Evolutionary conservation across 2,113 vertebrate genomes (phyloP), one percentile per base, ranked within the genome.

Genomic region (Tichodroma muraria): DNA sequence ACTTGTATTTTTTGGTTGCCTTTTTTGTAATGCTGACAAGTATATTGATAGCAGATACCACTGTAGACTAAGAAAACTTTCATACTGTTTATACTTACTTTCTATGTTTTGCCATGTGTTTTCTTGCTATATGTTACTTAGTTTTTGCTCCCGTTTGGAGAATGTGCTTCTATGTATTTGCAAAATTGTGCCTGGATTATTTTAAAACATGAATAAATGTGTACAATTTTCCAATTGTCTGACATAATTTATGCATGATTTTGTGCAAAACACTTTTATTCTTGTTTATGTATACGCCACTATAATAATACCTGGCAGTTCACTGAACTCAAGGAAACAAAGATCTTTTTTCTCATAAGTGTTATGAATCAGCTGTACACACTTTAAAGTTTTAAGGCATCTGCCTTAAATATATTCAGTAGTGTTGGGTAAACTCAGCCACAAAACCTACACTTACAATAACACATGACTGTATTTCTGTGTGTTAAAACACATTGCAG

Each of bases 181-280:
- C 73, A 96, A 96, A 97, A 92, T 93, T 95, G 94, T 96, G 90
- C 88, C 94, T 94, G 94, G 53, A 81, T 89, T 97, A 96, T 96
- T 97, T 97, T 94, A 94, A 97, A 93, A 89, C 80, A 69, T 94
- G 56, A 97, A 97, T 97, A 97, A 97, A 96, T 82, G 25, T 91
- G 35, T 97, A 93, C 14, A 37, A 44, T 97, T 97, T 98, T 93
- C 40, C 80, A 94, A 66, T 83, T 92, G 50, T 88, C 56, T 92
- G 77, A 53, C 21, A 64, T 78, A 83, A 91, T 88, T 88, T 90
- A 30, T 79, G 63, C 14, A 53, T 42, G 15, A 45, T 88, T 90
- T 85, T 76, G 68, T 90, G 47, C 50, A 81, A 85, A 86, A 57
- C 31, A 63, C 25, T 87, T 90, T 42, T 81, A 53, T 57, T 57